A percentile compares a stretch with the other conserved stretches of the same genome.
Evolutionary conservation across 2,888 invertebrate species (phyloP).

Genomic region (Drosophila anomelani): DNA sequence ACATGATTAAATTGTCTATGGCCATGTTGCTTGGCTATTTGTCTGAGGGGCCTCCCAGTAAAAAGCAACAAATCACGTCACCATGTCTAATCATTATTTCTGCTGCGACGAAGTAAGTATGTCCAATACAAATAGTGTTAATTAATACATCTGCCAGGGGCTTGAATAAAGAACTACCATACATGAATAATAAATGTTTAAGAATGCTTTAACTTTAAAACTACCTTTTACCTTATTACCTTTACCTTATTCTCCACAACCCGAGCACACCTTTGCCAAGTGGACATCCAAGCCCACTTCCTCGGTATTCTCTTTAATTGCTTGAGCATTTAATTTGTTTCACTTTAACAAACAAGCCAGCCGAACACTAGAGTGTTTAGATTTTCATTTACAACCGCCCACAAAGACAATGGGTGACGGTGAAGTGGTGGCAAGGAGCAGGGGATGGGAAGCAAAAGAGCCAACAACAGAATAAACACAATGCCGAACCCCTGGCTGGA

Average conservation of each 20-base stretch:
- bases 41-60: constrained; percentile 58
- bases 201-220: constrained; percentile 6
- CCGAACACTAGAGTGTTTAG: constrained; percentile 40
- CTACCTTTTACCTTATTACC: too few species aligned
- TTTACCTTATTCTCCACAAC: neutral
- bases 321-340: constrained; percentile 61
- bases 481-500: constrained; percentile 3
- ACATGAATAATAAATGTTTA: neutral
- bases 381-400: constrained; percentile 45
- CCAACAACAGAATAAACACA: constrained; percentile 15
- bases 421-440: neutral
- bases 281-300: neutral
- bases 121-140: neutral
- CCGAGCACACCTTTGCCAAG: constrained; percentile 5
- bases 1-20: constrained; percentile 73
- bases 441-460: constrained; percentile 2
- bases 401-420: constrained; percentile 47
- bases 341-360: constrained; percentile 50
- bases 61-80: constrained; percentile 13
- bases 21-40: constrained; percentile 53
- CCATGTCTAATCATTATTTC: neutral
- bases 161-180: neutral
- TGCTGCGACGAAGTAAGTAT: neutral
- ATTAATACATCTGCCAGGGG: neutral
- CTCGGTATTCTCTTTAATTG: constrained; percentile 38